A percentile compares a stretch with the other conserved stretches of the same genome.
Conservation (phyloP, 2,797 vertebrate genomes). For the Thamnophis elegans region DNA sequence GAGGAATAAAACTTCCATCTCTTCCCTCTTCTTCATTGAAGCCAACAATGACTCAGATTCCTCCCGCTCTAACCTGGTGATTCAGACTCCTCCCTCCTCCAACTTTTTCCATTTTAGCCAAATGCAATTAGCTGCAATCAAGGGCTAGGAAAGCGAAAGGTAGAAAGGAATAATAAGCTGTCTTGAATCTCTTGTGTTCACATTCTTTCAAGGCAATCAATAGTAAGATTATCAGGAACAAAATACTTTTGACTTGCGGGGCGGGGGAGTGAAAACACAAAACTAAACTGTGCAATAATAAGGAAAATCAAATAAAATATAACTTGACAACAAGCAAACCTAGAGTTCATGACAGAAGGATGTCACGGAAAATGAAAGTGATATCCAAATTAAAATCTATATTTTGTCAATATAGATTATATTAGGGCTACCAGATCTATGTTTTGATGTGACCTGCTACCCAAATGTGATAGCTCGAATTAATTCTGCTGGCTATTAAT, state of each 20-base stretch:
- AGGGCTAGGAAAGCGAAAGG: neutral
- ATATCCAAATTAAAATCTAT: neutral
- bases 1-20: neutral
- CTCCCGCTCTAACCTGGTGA: slow-evolving; percentile 19
- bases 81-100: slow-evolving; percentile 30
- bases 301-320: neutral
- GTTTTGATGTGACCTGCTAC: neutral
- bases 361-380: neutral
- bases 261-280: neutral
- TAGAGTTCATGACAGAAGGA: neutral
- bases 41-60: slow-evolving; percentile 27
- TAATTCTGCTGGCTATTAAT: neutral
- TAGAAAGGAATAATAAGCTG: neutral
- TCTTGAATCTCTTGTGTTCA: neutral
- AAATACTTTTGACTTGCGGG: neutral
- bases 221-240: neutral
- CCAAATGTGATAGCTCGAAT: neutral
- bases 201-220: neutral
- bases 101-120: slow-evolving; percentile 4
- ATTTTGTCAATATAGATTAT: neutral
- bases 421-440: neutral
- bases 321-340: neutral
- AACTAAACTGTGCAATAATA: neutral
- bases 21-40: neutral
- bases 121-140: neutral